Conservation (phyloP, 2,113 vertebrate genomes). For the Syngnathus typhle region DNA sequence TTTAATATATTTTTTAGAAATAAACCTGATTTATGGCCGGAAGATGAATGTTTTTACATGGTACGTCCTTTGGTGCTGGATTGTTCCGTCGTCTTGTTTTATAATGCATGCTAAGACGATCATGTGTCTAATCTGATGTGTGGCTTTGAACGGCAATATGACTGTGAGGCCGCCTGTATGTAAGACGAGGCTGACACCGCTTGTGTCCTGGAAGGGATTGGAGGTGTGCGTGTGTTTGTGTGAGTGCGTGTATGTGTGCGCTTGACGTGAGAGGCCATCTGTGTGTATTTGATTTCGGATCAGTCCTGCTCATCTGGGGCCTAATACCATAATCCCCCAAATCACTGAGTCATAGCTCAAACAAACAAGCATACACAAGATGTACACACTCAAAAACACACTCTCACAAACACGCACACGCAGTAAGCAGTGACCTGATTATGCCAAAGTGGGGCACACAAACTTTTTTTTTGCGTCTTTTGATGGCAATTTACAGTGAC, state of each 20-base stretch:
- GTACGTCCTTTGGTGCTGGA: constrained; percentile 45
- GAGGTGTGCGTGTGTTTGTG: constrained; percentile 30
- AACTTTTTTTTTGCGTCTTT: constrained; percentile 34
- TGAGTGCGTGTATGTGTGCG: constrained; percentile 14
- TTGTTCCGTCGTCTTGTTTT: constrained; percentile 61
- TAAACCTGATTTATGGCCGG: constrained; percentile 13
- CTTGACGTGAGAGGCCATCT: constrained; percentile 37
- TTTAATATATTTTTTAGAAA: no score
- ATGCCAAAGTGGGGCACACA: constrained; percentile 40
- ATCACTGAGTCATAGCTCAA: constrained; percentile 66
- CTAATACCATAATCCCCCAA: constrained; percentile 71
- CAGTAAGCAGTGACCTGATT: constrained; percentile 44
- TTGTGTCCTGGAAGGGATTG: constrained; percentile 62
- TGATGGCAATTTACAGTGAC: constrained; percentile 33
- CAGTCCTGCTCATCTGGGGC: constrained; percentile 66
- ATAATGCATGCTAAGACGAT: constrained; percentile 63
- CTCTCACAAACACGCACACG: constrained; percentile 17
- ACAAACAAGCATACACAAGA: constrained; percentile 49
- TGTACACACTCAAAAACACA: constrained; percentile 29
- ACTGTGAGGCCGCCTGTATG: constrained; percentile 51
- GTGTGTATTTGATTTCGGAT: constrained; percentile 68
- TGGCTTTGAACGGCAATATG: constrained; percentile 57
- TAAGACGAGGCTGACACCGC: constrained; percentile 58
- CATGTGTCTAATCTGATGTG: constrained; percentile 61
- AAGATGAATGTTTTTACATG: constrained; percentile 50